Evolutionary conservation across 2,113 vertebrate genomes (phyloP).

Genomic region (Nothoprocta perdicaria): DNA sequence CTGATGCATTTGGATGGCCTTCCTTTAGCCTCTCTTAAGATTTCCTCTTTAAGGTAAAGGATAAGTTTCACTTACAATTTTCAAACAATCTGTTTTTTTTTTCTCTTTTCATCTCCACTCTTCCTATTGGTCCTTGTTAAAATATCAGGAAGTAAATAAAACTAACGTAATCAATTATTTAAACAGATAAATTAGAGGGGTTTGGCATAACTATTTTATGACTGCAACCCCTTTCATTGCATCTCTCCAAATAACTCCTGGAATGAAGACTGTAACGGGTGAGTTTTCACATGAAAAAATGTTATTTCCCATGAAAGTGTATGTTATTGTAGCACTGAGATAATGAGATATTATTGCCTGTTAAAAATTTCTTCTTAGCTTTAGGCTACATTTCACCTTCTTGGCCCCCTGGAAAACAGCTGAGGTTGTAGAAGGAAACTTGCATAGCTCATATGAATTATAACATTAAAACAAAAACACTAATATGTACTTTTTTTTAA

Average conservation of each 20-base stretch:
- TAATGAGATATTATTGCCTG: not conserved
- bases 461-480: not conserved
- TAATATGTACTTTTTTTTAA: not conserved
- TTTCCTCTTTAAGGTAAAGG: not conserved
- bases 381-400: not conserved
- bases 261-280: not conserved
- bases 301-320: not conserved
- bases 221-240: not conserved
- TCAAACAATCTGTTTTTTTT: not conserved
- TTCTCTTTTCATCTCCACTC: not conserved
- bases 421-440: slow-evolving; percentile 13
- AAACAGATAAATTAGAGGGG: not conserved
- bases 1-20: not conserved
- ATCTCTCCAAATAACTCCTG: not conserved
- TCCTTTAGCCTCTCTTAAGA: not conserved
- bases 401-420: slow-evolving; percentile 14
- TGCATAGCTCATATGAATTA: not conserved
- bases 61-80: not conserved
- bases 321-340: not conserved
- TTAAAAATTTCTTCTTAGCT: slow-evolving; percentile 25
- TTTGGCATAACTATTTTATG: not conserved
- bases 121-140: not conserved
- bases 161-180: not conserved
- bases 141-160: slow-evolving; percentile 4
- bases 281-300: not conserved